Base-by-base conservation (phyloP, 2,113 vertebrate species). In the Propithecus coquereli region DNA sequence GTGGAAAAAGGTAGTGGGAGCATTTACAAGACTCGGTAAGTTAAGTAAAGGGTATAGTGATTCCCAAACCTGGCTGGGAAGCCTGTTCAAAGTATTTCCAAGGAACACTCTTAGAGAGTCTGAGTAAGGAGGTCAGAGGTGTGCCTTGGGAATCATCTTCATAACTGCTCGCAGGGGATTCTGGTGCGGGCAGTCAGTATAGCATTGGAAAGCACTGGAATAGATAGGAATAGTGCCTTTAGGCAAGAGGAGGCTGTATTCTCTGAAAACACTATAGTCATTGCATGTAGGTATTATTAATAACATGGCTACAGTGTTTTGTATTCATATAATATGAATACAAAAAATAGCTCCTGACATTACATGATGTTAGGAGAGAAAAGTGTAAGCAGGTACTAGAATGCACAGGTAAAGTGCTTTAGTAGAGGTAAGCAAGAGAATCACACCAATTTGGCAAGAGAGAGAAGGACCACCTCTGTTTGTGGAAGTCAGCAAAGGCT, bases 361-460 rank as follows among this genome's bases (percentile, higher is more conserved):
- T 22, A 20, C n/a, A 30, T 40, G 43, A 9, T 63, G 9, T 81
- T 37, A 32, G 54, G 34, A 73, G 34, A 83, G 45, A 66, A n/a
- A 70, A 6, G 0, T 70, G 20, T 32, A n/a, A 76, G 45, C 8
- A 14, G 18, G n/a, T 70, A 2, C 17, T 20, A 76, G 50, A 81
- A 66, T n/a, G 8, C 16, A 27, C 3, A 17, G 18, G 10, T 13
- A 18, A 66, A 30, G 16, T 68, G 8, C 50, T 95, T 81, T 27
- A 14, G 30, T 70, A 20, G 70, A 82, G 11, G 1, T 13, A 47
- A 18, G 6, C 0, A 0, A 61, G 27, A 63, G 45, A 76, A 18
- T 25, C 10, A 4, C 0, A 4, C 13, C 12, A 16, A 1, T 14
- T 23, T 13, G 37, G 23, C 8, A 0, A 22, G 30, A 82, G 32